phyloP scores from a whole-genome alignment of 1,140 invertebrate species.

The Asbolus verrucosus region DNA sequence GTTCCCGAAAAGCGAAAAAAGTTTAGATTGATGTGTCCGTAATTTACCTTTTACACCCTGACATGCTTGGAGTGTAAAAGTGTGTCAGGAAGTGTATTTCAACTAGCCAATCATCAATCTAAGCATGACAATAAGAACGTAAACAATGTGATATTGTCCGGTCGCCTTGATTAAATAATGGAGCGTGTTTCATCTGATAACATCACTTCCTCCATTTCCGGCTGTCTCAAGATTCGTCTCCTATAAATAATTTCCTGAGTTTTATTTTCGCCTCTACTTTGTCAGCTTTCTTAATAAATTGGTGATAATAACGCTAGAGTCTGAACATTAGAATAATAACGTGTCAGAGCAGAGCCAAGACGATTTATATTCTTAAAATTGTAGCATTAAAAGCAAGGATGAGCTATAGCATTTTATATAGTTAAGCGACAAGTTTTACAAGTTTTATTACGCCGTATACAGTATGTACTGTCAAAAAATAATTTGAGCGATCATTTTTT shows the following conservation, averaged over 20 bases:
- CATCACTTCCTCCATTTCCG: conserved; percentile 28
- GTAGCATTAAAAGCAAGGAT: too few species aligned
- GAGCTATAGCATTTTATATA: background rate
- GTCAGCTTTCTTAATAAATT: conserved; percentile 24
- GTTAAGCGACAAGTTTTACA: background rate
- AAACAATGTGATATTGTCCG: conserved; percentile 30
- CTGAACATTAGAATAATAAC: conserved; percentile 14
- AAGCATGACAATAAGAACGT: conserved; percentile 2
- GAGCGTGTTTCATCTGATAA: conserved; percentile 32
- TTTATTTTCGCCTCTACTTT: conserved; percentile 29
- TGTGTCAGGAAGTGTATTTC: too few species aligned
- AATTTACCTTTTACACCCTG: conserved; percentile 3
- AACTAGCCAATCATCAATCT: too few species aligned
- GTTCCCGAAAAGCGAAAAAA: background rate
- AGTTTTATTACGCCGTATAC: background rate
- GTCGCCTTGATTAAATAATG: conserved; percentile 32
- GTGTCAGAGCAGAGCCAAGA: background rate
- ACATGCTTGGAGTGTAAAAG: background rate
- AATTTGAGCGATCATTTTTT: background rate
- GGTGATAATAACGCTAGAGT: conserved; percentile 19
- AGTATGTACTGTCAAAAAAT: conserved; percentile 5
- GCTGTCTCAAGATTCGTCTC: conserved; percentile 9
- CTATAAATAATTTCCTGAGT: conserved; percentile 33
- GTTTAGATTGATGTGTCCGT: conserved; percentile 4
- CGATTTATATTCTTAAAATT: background rate